A percentile compares a stretch with the other conserved stretches of the same genome.
Conservation (phyloP, 2,797 vertebrate genomes). For the Orestias chungarensis region DNA sequence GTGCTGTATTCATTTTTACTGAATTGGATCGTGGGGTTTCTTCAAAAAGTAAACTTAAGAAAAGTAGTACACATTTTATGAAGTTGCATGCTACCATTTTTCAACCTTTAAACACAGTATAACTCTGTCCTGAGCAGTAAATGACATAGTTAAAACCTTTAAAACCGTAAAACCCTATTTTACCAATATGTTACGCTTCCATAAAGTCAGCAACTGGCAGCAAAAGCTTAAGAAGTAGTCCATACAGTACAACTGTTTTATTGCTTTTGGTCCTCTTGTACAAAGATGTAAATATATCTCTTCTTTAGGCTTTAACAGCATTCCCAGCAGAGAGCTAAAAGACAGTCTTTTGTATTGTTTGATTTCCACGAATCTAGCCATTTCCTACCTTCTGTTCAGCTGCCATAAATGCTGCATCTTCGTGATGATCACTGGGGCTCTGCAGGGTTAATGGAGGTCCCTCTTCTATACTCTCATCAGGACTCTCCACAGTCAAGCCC, state of each 20-base stretch:
- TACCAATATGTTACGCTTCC: not conserved
- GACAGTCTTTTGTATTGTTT: not conserved
- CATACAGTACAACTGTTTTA: not conserved
- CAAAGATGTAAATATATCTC: not conserved
- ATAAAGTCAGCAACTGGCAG: not conserved
- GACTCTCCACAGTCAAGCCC: slow-evolving; percentile 77
- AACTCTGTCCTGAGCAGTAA: not conserved
- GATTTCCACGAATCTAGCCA: not conserved
- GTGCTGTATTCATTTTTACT: too few relatives aligned
- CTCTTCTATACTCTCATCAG: slow-evolving; percentile 72
- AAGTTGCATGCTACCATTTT: not conserved
- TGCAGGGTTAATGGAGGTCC: slow-evolving; percentile 47
- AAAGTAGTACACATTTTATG: too few relatives aligned
- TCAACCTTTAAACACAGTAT: not conserved
- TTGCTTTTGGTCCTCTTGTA: not conserved
- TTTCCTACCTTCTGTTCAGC: slow-evolving; percentile 84
- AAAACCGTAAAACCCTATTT: too few relatives aligned
- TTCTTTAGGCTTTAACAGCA: slow-evolving; percentile 2
- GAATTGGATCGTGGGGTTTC: too few relatives aligned
- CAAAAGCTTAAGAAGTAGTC: not conserved
- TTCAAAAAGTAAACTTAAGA: too few relatives aligned
- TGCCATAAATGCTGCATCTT: slow-evolving; percentile 74
- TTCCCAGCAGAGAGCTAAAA: slow-evolving; percentile 1
- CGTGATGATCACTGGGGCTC: slow-evolving; percentile 69
- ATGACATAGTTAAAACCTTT: not conserved